These are phyloP conservation scores for Smittia sp. DNA, from an alignment of 2,888 invertebrate genomes.

Conservation along the genomic window DNA sequence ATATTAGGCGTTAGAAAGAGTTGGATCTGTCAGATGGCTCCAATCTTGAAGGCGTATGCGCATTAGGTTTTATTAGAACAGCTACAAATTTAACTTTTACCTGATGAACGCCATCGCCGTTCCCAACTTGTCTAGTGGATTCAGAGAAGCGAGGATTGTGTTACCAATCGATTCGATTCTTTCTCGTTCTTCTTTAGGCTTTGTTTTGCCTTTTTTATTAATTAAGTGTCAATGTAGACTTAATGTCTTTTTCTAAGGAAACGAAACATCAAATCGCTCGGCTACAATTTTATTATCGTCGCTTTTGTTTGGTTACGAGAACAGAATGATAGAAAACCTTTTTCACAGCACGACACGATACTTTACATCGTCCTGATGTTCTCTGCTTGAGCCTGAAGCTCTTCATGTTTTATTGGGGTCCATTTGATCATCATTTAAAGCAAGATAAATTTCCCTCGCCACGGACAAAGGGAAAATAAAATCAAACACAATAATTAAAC, in stretches of 20 bases:
- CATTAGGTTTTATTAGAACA: too few species aligned
- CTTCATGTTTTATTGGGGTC: conserved; percentile 37
- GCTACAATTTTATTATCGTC: conserved; percentile 5
- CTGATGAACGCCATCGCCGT: too few species aligned
- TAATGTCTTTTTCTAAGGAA: conserved; percentile 40
- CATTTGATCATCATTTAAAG: conserved; percentile 38
- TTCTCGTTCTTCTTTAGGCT: neutral
- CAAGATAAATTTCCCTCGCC: neutral
- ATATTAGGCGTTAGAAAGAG: too few species aligned
- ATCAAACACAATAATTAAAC: conserved; percentile 41
- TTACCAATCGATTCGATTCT: conserved; percentile 40
- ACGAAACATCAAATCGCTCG: conserved; percentile 20
- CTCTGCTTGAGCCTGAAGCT: neutral
- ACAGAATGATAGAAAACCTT: conserved; percentile 39
- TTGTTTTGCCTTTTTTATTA: conserved; percentile 38
- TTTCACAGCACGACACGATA: conserved; percentile 39
- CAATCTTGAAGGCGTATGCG: too few species aligned
- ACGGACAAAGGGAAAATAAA: conserved; percentile 36
- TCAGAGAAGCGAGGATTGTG: conserved; percentile 25
- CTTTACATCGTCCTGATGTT: conserved; percentile 41
- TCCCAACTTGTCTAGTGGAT: too few species aligned
- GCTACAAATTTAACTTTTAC: too few species aligned
- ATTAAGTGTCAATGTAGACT: conserved; percentile 41
- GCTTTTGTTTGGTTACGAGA: conserved; percentile 37
- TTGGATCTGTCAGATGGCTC: too few species aligned